Percentiles rank a stretch among this genome's conserved stretches.
These are phyloP conservation scores for Ophonus ardosiacus DNA, from an alignment of 2,888 invertebrate genomes.

Conservation along the genomic window DNA sequence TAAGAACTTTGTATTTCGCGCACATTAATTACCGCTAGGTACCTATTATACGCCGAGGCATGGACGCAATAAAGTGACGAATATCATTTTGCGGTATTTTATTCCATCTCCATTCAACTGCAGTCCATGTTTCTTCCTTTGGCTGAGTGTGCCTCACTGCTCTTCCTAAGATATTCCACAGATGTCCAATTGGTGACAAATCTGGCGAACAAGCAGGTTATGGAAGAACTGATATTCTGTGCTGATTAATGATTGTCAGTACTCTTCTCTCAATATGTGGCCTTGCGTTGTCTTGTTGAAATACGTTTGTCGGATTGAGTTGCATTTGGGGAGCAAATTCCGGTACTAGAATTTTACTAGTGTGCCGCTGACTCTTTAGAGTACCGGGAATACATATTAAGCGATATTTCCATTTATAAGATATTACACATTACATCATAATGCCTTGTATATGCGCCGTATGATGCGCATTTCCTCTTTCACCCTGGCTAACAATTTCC, in stretches of 20 bases:
- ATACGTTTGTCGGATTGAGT: not conserved
- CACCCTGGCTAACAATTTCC: no score
- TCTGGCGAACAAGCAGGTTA: no score
- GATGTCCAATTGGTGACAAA: no score
- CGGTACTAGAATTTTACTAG: not conserved
- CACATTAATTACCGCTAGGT: not conserved
- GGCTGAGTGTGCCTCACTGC: no score
- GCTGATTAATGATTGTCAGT: not conserved
- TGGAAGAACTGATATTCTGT: no score
- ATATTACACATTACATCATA: not conserved
- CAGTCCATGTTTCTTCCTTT: conserved; percentile 1
- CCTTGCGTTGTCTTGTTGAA: not conserved
- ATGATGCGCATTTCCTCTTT: no score
- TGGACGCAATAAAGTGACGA: not conserved
- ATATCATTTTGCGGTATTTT: not conserved
- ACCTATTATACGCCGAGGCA: not conserved
- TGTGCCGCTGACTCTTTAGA: not conserved
- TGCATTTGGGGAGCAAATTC: not conserved
- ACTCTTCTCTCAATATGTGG: conserved; percentile 5
- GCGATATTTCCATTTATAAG: not conserved
- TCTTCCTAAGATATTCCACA: no score
- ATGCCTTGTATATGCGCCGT: no score
- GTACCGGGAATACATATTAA: not conserved
- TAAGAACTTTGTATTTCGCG: not conserved
- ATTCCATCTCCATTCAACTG: not conserved